Evolutionary conservation across 2,113 vertebrate species (phyloP).

Genomic region (Brachyistius frenatus): DNA sequence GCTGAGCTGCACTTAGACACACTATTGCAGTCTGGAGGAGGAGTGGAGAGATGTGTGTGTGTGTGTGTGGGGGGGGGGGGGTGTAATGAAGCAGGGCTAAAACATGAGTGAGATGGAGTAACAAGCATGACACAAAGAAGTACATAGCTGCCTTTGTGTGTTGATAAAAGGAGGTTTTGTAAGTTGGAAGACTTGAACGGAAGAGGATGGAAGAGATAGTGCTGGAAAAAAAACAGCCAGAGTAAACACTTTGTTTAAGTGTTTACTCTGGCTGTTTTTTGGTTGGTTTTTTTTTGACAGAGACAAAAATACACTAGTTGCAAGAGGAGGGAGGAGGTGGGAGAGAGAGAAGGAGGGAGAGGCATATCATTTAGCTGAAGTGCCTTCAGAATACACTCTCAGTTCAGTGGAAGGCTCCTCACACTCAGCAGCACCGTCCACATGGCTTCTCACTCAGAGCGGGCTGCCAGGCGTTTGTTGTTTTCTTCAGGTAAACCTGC

Average conservation of each 20-base stretch:
- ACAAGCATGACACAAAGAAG: slow-evolving; percentile 73
- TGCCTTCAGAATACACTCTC: slow-evolving; percentile 36
- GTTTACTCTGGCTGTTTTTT: no score
- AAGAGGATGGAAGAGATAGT: slow-evolving; percentile 71
- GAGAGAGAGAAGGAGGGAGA: slow-evolving; percentile 32
- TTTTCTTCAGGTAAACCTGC: slow-evolving; percentile 11
- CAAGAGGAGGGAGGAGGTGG: slow-evolving; percentile 30
- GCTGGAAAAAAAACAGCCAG: slow-evolving; percentile 42
- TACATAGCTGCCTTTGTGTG: slow-evolving; percentile 73
- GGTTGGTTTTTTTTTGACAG: not conserved
- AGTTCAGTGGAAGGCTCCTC: slow-evolving; percentile 35
- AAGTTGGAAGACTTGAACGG: slow-evolving; percentile 70
- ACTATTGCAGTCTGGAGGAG: slow-evolving; percentile 68
- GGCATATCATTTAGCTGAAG: slow-evolving; percentile 71
- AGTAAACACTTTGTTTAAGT: slow-evolving; percentile 64
- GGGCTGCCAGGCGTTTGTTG: slow-evolving; percentile 2
- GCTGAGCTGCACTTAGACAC: slow-evolving; percentile 65
- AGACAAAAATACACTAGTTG: slow-evolving; percentile 65
- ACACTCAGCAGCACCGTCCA: slow-evolving; percentile 8
- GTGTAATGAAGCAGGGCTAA: slow-evolving; percentile 58
- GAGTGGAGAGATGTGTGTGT: slow-evolving; percentile 41
- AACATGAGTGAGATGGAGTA: slow-evolving; percentile 63
- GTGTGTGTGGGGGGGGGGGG: slow-evolving; percentile 4
- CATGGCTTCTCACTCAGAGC: slow-evolving; percentile 21
- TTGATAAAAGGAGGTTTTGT: slow-evolving; percentile 73